Conservation (phyloP, 2,113 vertebrate species). For the Corydoras sp. region DNA sequence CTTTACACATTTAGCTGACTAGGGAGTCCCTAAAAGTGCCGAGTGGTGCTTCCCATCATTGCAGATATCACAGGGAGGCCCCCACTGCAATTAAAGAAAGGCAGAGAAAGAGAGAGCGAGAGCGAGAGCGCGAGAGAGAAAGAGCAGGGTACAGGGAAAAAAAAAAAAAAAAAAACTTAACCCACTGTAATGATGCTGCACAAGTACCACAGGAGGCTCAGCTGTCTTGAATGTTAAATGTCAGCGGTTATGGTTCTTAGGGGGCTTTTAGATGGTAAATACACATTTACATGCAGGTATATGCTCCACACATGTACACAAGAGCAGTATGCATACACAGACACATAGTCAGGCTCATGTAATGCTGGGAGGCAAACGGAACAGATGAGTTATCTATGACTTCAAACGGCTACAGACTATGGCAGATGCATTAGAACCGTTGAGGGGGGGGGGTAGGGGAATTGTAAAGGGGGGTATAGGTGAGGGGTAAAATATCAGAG, state of each 20-base stretch:
- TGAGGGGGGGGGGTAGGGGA: no score
- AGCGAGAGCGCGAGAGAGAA: constrained; percentile 30
- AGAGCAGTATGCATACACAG: neutral
- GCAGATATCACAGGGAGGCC: constrained; percentile 30
- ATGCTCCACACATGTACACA: neutral
- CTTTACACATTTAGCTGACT: constrained; percentile 39
- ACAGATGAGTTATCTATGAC: no score
- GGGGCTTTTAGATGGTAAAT: neutral
- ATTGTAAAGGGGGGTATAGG: no score
- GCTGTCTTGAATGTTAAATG: constrained; percentile 19
- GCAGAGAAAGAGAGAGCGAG: constrained; percentile 28
- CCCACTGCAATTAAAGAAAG: constrained; percentile 36
- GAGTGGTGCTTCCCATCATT: constrained; percentile 24
- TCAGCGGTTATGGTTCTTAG: constrained; percentile 8
- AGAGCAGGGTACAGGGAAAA: no score
- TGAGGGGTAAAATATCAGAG: no score
- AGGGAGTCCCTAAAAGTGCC: constrained; percentile 32
- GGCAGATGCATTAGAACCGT: no score
- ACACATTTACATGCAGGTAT: neutral
- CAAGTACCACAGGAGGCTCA: constrained; percentile 9
- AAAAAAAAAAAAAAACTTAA: neutral
- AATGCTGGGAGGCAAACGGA: no score
- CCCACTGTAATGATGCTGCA: constrained; percentile 19
- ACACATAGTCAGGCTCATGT: neutral
- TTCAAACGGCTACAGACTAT: no score